Conservation (phyloP, 2,888 invertebrate genomes). For the Cybosia mesomella region DNA sequence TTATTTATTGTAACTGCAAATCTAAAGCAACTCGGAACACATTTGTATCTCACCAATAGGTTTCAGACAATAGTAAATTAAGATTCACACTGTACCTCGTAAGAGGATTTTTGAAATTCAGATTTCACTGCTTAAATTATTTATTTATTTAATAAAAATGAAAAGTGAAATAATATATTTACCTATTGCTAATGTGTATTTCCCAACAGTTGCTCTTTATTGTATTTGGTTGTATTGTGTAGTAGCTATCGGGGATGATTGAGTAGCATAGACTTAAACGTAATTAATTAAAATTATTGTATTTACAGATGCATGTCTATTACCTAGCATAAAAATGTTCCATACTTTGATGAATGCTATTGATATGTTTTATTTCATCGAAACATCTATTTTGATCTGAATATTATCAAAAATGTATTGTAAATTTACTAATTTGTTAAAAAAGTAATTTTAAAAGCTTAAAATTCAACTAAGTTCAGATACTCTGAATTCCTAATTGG, state of each 20-base stretch:
- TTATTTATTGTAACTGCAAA: no score
- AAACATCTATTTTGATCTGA: neutral
- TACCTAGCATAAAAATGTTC: neutral
- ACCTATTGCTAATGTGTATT: slow-evolving; percentile 12
- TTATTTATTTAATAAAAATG: neutral
- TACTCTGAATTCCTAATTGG: neutral
- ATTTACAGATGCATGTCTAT: slow-evolving; percentile 7
- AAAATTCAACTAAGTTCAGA: slow-evolving; percentile 3
- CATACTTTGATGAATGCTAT: neutral
- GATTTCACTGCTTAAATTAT: neutral
- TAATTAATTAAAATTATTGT: neutral
- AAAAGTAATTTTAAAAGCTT: no score
- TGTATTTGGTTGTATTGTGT: slow-evolving; percentile 13
- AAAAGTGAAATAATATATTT: neutral
- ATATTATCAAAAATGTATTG: neutral
- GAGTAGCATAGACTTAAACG: neutral
- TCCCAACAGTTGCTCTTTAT: slow-evolving; percentile 3
- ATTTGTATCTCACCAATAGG: no score
- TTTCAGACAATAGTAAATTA: neutral
- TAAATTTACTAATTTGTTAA: neutral
- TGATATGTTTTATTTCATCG: neutral
- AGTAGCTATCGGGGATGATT: neutral
- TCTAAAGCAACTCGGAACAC: no score
- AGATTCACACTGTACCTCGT: neutral
- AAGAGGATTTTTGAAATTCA: no score